A percentile compares a stretch with the other conserved stretches of the same genome.
phyloP scores from a whole-genome alignment of 2,888 invertebrate genomes.

The Zaprionus lineosus region DNA sequence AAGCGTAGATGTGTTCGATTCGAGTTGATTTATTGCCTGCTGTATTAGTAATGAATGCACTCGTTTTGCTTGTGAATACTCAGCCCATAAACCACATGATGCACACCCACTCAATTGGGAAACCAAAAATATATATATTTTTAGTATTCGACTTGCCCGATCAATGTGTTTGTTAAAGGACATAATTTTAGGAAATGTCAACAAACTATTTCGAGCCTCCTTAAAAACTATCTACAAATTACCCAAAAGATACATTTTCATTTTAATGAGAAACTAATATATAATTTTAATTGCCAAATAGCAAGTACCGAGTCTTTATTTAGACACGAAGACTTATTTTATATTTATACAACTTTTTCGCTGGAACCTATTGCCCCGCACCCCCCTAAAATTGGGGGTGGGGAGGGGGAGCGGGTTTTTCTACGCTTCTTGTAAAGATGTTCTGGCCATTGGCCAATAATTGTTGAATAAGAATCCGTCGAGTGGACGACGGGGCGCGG shows the following conservation, averaged over 20 bases:
- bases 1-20: constrained; percentile 34
- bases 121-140: not conserved
- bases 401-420: too few relatives aligned
- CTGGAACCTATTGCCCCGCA: constrained; percentile 40
- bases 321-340: too few relatives aligned
- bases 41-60: constrained; percentile 29
- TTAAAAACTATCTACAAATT: too few relatives aligned
- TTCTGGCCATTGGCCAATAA: constrained; percentile 49
- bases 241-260: too few relatives aligned
- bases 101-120: constrained; percentile 17
- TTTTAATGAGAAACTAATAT: too few relatives aligned
- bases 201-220: too few relatives aligned
- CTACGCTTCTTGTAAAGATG: constrained; percentile 16
- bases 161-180: too few relatives aligned
- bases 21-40: constrained; percentile 2
- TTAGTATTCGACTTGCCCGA: too few relatives aligned
- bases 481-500: constrained; percentile 3
- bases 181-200: too few relatives aligned
- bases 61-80: constrained; percentile 26
- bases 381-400: constrained; percentile 18
- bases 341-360: too few relatives aligned
- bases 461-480: constrained; percentile 42
- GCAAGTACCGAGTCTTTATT: too few relatives aligned
- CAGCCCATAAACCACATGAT: not conserved
- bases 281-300: too few relatives aligned